Conservation (phyloP, 2,113 vertebrate species). For the Ariopsis seemanni region DNA sequence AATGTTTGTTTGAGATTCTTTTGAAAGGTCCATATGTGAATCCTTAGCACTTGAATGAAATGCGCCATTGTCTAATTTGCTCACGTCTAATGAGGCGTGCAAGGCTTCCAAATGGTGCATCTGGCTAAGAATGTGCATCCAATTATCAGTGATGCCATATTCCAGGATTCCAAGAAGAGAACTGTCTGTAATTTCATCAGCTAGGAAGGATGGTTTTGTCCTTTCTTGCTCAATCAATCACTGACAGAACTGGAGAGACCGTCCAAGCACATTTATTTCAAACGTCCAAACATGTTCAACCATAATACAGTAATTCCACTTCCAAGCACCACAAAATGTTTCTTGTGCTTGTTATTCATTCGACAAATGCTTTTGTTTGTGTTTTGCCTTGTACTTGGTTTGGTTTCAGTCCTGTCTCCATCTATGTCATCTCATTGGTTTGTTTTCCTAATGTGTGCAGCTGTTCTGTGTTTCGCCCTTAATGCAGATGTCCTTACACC, state of each 20-base stretch:
- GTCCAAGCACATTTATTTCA: background rate
- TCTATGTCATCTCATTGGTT: background rate
- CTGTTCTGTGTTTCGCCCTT: background rate
- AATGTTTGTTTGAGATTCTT: background rate
- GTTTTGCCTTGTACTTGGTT: background rate
- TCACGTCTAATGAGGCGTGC: background rate
- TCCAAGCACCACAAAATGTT: background rate
- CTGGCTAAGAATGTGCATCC: background rate
- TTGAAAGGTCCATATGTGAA: background rate
- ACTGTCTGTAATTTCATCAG: background rate
- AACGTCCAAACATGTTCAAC: background rate
- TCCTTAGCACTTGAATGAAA: slow-evolving; percentile 1
- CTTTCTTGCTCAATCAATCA: background rate
- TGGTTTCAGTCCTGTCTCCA: background rate
- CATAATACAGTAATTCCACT: background rate
- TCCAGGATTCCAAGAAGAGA: background rate
- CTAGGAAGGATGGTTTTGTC: background rate
- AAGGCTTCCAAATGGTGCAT: background rate
- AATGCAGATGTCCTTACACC: background rate
- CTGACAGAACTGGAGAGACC: background rate
- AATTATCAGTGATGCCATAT: background rate
- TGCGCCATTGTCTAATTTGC: background rate
- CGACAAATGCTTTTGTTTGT: background rate
- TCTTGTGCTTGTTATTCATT: background rate
- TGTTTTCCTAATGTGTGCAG: background rate